Evolutionary conservation across 2,113 vertebrate species (phyloP).

Genomic region (Mormyrus iriodes): DNA sequence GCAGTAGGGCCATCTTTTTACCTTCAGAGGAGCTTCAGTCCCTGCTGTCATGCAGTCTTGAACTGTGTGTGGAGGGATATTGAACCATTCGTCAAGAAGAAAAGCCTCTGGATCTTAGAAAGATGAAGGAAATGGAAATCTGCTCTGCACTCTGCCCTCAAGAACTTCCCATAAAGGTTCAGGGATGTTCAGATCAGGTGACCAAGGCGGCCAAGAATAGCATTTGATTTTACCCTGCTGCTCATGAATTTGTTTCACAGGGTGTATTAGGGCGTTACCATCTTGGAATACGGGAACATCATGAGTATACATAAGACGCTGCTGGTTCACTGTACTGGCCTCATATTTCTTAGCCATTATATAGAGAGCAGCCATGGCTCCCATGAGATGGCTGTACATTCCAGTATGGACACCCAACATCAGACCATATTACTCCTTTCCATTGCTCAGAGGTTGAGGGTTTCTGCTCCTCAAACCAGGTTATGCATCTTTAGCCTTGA

Average conservation of each 20-base stretch:
- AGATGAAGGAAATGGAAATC: background rate
- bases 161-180: background rate
- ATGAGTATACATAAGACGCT: background rate
- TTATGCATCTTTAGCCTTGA: background rate
- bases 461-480: background rate
- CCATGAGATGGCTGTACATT: background rate
- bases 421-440: background rate
- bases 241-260: background rate
- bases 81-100: background rate
- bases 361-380: background rate
- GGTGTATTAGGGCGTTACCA: background rate
- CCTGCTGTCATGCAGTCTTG: background rate
- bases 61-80: conserved; percentile 1
- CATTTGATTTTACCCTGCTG: background rate
- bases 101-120: background rate
- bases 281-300: background rate
- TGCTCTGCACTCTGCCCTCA: background rate
- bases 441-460: background rate
- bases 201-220: background rate
- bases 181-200: background rate
- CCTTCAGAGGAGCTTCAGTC: background rate
- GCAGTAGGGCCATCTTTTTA: background rate
- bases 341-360: background rate
- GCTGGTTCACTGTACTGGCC: background rate
- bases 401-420: background rate